Conservation (phyloP, 1,140 invertebrate genomes). For the Saccostrea glomerata region DNA sequence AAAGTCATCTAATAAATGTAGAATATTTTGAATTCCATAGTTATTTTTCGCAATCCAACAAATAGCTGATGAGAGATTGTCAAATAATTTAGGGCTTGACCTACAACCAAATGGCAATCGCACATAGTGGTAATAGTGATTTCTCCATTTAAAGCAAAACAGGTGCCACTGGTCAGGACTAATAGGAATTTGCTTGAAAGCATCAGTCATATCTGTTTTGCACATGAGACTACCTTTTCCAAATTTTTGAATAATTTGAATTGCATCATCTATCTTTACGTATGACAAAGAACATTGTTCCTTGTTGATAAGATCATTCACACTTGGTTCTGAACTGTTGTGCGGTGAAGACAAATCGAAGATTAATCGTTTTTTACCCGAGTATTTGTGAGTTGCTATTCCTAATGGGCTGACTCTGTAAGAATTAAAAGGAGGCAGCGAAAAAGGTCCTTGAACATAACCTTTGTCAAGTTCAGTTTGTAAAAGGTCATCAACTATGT, state of each 20-base stretch:
- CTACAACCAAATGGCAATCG: constrained; percentile 46
- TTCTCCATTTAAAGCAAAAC: constrained; percentile 44
- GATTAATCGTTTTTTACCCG: background rate
- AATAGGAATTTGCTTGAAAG: constrained; percentile 43
- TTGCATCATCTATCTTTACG: background rate
- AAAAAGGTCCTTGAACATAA: background rate
- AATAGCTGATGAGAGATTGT: background rate
- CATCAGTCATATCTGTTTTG: background rate
- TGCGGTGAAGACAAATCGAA: constrained; percentile 46
- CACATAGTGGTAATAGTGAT: constrained; percentile 40
- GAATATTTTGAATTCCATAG: constrained; percentile 2
- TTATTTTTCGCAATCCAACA: background rate
- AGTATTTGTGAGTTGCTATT: constrained; percentile 1
- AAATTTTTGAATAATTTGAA: too few species aligned
- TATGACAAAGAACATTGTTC: constrained; percentile 49
- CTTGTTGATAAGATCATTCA: constrained; percentile 54
- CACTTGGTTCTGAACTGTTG: background rate
- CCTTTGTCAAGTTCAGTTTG: background rate
- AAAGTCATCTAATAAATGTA: constrained; percentile 52
- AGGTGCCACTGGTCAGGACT: constrained; percentile 36
- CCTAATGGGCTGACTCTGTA: constrained; percentile 36
- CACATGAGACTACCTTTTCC: background rate
- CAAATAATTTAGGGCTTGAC: constrained; percentile 50
- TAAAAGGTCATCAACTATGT: background rate
- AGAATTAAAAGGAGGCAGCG: background rate